Evolutionary conservation across 2,888 invertebrate genomes (phyloP).

Genomic region (Eurytoma californica): DNA sequence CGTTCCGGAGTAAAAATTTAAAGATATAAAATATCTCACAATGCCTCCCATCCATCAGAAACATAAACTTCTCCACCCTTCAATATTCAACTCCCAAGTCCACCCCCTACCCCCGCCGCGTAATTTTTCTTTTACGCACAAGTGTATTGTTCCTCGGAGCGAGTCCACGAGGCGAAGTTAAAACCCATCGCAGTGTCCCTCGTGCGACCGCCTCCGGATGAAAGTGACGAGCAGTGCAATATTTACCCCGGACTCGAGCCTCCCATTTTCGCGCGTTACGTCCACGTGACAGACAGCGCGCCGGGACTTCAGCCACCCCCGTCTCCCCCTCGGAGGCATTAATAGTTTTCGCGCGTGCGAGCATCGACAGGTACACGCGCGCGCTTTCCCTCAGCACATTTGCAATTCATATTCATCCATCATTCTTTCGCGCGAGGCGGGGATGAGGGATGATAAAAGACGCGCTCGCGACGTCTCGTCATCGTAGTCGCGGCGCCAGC

Average conservation of each 20-base stretch:
- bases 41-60: too few species aligned
- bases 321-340: slow-evolving; percentile 43
- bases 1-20: too few species aligned
- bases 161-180: neutral
- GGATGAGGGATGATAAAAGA: slow-evolving; percentile 31
- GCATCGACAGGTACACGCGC: neutral
- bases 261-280: neutral
- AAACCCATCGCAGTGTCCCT: neutral
- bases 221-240: neutral
- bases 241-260: neutral
- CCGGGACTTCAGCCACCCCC: neutral
- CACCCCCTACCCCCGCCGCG: too few species aligned
- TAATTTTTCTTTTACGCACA: too few species aligned
- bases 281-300: slow-evolving; percentile 3
- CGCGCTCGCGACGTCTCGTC: slow-evolving; percentile 47
- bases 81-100: too few species aligned
- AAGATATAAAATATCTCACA: too few species aligned
- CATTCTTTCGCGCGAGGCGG: slow-evolving; percentile 45
- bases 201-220: neutral
- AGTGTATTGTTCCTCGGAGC: too few species aligned
- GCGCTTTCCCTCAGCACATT: slow-evolving; percentile 53
- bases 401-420: slow-evolving; percentile 62
- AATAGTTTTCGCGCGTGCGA: slow-evolving; percentile 57
- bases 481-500: neutral
- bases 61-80: too few species aligned